Conservation (phyloP, 2,888 invertebrate species). For the Pseudococcus viburni region DNA sequence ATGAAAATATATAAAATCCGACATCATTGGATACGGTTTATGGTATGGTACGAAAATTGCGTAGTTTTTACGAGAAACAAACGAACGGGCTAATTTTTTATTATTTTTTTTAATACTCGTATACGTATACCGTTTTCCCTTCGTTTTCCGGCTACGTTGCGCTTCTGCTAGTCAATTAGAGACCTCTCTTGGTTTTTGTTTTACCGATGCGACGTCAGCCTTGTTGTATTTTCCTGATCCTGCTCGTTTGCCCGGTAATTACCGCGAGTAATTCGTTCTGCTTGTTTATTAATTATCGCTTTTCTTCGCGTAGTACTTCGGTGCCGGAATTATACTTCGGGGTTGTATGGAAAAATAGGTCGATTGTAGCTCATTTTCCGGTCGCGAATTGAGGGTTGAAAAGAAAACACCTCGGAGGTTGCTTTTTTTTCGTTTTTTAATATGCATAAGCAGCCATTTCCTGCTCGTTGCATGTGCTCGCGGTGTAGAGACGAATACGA, state of each 20-base stretch:
- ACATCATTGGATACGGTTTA: neutral
- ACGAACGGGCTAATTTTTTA: neutral
- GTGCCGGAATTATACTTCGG: neutral
- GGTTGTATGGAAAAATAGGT: neutral
- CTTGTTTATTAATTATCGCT: neutral
- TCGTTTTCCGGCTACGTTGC: neutral
- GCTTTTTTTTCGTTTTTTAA: neutral
- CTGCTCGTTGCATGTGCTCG: neutral
- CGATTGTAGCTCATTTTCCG: conserved; percentile 25
- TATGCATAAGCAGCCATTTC: conserved; percentile 7
- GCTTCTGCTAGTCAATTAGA: conserved; percentile 25
- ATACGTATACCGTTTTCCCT: neutral
- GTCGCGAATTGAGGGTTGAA: neutral
- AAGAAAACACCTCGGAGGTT: neutral
- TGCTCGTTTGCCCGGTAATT: neutral
- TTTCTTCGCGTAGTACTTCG: neutral
- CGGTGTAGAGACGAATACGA: neutral
- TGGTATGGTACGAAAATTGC: neutral
- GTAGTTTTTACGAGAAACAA: neutral
- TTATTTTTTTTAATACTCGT: conserved; percentile 25
- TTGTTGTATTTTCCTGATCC: neutral
- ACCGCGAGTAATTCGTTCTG: neutral
- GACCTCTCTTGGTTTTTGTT: neutral
- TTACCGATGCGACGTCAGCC: neutral
- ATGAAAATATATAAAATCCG: neutral